Conservation (phyloP, 37 sponge, comb jelly and placozoan species). For the Dysidea cf. avara region DNA sequence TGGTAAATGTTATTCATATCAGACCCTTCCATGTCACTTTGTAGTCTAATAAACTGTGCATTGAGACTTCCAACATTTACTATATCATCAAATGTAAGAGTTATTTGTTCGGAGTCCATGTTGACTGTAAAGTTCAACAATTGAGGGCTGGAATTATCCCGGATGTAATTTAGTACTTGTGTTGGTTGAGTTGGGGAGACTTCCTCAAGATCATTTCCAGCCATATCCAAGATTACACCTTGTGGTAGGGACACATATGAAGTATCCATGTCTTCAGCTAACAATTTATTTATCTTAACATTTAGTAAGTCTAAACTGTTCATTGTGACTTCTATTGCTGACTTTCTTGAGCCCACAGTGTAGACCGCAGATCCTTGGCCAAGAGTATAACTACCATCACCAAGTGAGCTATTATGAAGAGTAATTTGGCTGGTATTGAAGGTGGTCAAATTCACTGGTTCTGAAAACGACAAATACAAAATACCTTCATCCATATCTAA, state of each 20-base stretch:
- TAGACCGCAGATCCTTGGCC: constrained; percentile 60
- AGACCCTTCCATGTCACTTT: constrained; percentile 36
- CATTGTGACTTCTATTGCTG: constrained; percentile 47
- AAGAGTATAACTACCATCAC: constrained; percentile 45
- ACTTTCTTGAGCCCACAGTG: constrained; percentile 22
- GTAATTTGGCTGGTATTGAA: constrained; percentile 45
- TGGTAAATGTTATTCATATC: constrained; percentile 41
- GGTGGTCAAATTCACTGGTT: constrained; percentile 67
- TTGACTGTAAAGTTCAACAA: constrained; percentile 71
- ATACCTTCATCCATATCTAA: constrained; percentile 74
- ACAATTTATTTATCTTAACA: constrained; percentile 71
- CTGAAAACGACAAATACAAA: constrained; percentile 72
- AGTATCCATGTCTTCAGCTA: constrained; percentile 36
- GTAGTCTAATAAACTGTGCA: constrained; percentile 70
- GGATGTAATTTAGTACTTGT: constrained; percentile 6
- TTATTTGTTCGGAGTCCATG: constrained; percentile 72
- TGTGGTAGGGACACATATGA: constrained; percentile 65
- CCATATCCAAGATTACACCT: constrained; percentile 62
- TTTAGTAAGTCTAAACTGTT: constrained; percentile 54
- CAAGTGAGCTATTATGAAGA: constrained; percentile 47
- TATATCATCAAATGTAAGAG: constrained; percentile 79
- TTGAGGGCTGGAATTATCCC: constrained; percentile 65
- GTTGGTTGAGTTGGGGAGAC: constrained; percentile 7
- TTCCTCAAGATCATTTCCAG: constrained; percentile 52
- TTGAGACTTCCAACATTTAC: constrained; percentile 52